Evolutionary conservation across 2,888 invertebrate species (phyloP), one percentile per base, ranked within the genome.

Genomic region (Nomada flava): DNA sequence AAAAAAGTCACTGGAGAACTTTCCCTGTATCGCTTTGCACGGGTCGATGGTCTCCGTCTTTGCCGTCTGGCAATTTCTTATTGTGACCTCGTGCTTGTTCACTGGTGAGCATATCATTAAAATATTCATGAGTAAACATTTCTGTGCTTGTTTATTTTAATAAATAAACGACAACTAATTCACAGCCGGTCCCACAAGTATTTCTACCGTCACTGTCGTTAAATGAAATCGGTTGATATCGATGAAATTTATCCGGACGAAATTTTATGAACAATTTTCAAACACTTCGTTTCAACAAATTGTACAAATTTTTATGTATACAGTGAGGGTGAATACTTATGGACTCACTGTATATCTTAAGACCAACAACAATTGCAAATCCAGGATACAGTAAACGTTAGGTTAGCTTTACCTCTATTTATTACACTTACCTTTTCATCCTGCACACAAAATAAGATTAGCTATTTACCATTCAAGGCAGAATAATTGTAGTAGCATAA

Each of bases 1-100:
- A 7, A 26, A 20, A 18, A 62, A 10, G 20, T 80, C 13, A 15
- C 18, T 18, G 20, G 76, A 15, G 20, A 87, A 63, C 52, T 88
- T 89, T 0, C 73, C 76, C 20, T 82, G 26, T n/a, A 88, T 84
- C 52, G 85, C 73, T 59, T 84, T 88, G 84, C 93, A 93, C 0
- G 91, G 89, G 64, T 92, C 90, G 26, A 91, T 69, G n/a, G 75
- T 77, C 2, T 88, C 90, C 15, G 88, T 89, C 76, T 91, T 90
- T n/a, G 90, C 89, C 1, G 88, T 82, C 75, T 92, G 91, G 67
- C 93, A 93, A 75, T 80, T 91, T 76, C 92, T 89, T 53, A 87
- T 53, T 3, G 52, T 82, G 15, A 88, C 62, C 29, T 83, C 74
- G 13, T 70, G 20, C 18, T 18, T 26, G 20, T 75, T 71, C 20